Evolutionary conservation across 2,888 invertebrate genomes (phyloP).

Genomic region (Mythimna albipuncta): DNA sequence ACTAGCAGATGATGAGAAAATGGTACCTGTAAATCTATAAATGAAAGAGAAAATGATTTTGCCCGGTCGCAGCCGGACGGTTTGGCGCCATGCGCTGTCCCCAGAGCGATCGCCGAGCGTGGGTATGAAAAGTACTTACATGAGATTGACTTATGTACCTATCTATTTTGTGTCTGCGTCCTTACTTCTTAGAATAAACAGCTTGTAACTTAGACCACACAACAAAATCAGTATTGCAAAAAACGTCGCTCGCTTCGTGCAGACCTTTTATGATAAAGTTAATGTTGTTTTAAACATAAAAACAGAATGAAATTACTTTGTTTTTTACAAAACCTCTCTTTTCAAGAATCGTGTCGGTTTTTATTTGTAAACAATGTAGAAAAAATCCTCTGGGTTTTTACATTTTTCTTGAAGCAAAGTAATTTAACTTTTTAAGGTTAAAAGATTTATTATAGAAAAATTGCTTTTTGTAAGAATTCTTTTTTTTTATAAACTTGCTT

Average conservation of each 20-base stretch:
- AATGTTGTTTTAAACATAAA: slow-evolving; percentile 2
- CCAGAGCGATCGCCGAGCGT: too few relatives aligned
- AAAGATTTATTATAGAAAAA: background rate
- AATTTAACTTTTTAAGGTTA: slow-evolving; percentile 10
- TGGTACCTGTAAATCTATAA: too few relatives aligned
- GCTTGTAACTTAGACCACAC: slow-evolving; percentile 21
- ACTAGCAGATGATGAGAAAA: too few relatives aligned
- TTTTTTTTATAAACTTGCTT: background rate
- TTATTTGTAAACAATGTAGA: slow-evolving; percentile 9
- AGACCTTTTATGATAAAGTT: slow-evolving; percentile 4
- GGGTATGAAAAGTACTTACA: too few relatives aligned
- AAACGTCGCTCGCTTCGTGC: slow-evolving; percentile 10
- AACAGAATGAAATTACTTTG: slow-evolving; percentile 30
- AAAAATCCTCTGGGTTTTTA: slow-evolving; percentile 17
- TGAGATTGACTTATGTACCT: too few relatives aligned
- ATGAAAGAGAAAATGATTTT: too few relatives aligned
- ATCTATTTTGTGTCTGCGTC: background rate
- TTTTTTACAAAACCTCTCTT: slow-evolving; percentile 31
- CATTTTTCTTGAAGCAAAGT: slow-evolving; percentile 8
- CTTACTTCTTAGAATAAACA: background rate
- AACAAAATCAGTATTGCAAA: slow-evolving; percentile 29
- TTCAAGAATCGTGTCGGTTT: slow-evolving; percentile 18
- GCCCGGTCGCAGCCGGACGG: too few relatives aligned
- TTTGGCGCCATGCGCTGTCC: too few relatives aligned
- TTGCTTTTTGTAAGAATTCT: background rate